Evolutionary conservation across 2,113 vertebrate genomes (phyloP).

Genomic region (Romanogobio albipinnatus): DNA sequence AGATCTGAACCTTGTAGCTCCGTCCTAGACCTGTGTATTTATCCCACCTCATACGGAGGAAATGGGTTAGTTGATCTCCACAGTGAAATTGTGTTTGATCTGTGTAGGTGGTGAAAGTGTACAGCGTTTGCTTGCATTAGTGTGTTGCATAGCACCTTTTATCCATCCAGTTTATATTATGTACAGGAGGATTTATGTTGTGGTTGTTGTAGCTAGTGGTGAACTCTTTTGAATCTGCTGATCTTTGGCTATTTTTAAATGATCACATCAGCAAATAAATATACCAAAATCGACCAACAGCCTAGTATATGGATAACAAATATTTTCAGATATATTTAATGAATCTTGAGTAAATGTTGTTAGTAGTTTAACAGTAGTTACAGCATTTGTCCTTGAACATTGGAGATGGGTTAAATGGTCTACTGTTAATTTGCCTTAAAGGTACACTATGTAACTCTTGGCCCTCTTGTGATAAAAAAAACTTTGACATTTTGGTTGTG

Average conservation of each 20-base stretch:
- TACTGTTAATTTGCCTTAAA: too few relatives aligned
- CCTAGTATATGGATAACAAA: neutral
- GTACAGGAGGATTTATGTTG: neutral
- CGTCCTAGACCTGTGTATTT: neutral
- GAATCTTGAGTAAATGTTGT: neutral
- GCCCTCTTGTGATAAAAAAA: too few relatives aligned
- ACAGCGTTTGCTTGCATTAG: neutral
- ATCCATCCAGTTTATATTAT: neutral
- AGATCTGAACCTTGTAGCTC: neutral
- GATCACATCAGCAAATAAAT: neutral
- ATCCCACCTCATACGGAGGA: neutral
- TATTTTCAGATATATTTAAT: neutral
- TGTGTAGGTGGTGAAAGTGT: slow-evolving; percentile 28
- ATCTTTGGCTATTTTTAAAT: neutral
- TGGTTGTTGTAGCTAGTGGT: slow-evolving; percentile 4
- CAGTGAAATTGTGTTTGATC: neutral
- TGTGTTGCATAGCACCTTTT: slow-evolving; percentile 20
- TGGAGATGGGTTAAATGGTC: neutral
- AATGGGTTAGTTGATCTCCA: slow-evolving; percentile 5
- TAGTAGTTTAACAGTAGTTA: neutral
- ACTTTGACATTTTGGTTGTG: too few relatives aligned
- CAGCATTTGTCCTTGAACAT: neutral
- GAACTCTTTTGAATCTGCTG: slow-evolving; percentile 3
- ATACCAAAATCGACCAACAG: neutral
- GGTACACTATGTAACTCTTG: too few relatives aligned